Percentiles rank a stretch among this genome's conserved stretches.
Conservation (phyloP, 2,113 vertebrate species). For the Notothenia rossii region DNA sequence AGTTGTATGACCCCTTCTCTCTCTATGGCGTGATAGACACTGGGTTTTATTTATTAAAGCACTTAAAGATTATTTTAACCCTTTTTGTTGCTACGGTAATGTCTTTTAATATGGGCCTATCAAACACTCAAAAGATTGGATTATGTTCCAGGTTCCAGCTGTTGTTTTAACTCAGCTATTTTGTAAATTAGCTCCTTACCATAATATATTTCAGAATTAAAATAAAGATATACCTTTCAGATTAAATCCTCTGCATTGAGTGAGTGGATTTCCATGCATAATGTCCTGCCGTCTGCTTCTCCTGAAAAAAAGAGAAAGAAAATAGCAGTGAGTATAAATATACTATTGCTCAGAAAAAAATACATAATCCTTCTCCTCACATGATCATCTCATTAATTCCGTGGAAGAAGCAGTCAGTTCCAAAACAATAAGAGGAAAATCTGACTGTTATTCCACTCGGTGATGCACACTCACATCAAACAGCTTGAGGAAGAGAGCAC, state of each 20-base stretch:
- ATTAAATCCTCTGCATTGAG: slow-evolving; percentile 97
- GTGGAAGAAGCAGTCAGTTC: slow-evolving; percentile 11
- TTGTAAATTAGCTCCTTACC: no score
- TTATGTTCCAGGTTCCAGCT: no score
- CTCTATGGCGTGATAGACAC: no score
- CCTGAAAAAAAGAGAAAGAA: slow-evolving; percentile 74
- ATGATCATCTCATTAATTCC: slow-evolving; percentile 8
- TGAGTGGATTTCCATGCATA: slow-evolving; percentile 96
- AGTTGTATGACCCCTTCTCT: no score
- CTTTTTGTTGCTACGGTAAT: no score
- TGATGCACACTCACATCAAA: slow-evolving; percentile 37
- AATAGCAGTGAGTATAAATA: not conserved
- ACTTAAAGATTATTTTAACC: no score
- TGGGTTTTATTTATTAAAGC: no score
- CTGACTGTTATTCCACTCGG: slow-evolving; percentile 48
- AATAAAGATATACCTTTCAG: slow-evolving; percentile 90
- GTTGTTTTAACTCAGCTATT: no score
- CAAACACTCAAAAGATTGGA: no score
- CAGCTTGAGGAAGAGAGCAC: slow-evolving; percentile 51
- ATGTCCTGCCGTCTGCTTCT: slow-evolving; percentile 97
- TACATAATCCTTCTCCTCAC: slow-evolving; percentile 10
- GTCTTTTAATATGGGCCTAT: no score
- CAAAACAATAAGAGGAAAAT: slow-evolving; percentile 56
- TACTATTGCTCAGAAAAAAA: slow-evolving; percentile 4
- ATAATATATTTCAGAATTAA: no score